phyloP scores from a whole-genome alignment of 2,113 vertebrate genomes.

The Calypte anna region DNA sequence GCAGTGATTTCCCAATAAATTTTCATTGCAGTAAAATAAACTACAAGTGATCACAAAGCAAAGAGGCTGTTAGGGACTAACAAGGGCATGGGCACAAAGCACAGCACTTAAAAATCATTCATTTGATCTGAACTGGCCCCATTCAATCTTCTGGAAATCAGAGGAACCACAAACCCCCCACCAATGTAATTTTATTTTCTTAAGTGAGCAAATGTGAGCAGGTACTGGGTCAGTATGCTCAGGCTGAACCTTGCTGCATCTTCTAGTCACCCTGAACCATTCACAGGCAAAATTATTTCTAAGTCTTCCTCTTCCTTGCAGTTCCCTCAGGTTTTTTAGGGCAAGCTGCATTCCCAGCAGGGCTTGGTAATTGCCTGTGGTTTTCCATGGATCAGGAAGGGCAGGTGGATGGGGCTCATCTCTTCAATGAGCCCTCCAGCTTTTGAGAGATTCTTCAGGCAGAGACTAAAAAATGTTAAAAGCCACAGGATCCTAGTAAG shows the following conservation, averaged over 20 bases:
- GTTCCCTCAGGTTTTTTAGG: neutral
- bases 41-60: neutral
- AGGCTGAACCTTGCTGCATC: neutral
- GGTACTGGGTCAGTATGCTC: neutral
- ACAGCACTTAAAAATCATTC: neutral
- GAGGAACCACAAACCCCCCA: neutral
- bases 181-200: neutral
- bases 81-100: neutral
- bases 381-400: neutral
- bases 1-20: neutral
- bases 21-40: constrained; percentile 6
- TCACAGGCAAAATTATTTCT: neutral
- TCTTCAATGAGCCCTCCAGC: neutral
- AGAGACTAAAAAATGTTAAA: neutral
- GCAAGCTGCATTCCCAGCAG: neutral
- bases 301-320: neutral
- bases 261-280: neutral
- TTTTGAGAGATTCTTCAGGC: neutral
- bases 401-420: neutral
- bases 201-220: neutral
- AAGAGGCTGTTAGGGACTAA: neutral
- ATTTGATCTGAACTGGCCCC: neutral
- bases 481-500: neutral
- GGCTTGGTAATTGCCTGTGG: neutral
- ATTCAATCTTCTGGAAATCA: neutral